Evolutionary conservation across 1,140 invertebrate species (phyloP).

Genomic region (Apis mellifera): Amel_HAv3.1 CM009944.2:8023001-8023500

Average conservation of each 20-base stretch:
- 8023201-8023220: not conserved
- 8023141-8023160: not conserved
- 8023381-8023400: slow-evolving; percentile 1
- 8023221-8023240: slow-evolving; percentile 38
- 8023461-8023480: slow-evolving; percentile 32
- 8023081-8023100: too few relatives aligned
- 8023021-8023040: too few relatives aligned
- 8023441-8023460: slow-evolving; percentile 8
- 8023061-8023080: too few relatives aligned
- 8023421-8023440: not conserved
- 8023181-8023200: not conserved
- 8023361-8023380: slow-evolving; percentile 40
- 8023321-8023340: slow-evolving; percentile 53
- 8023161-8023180: too few relatives aligned
- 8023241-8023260: slow-evolving; percentile 37
- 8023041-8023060: too few relatives aligned
- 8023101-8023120: too few relatives aligned
- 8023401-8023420: not conserved
- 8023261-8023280: slow-evolving; percentile 34
- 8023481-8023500: slow-evolving; percentile 42
- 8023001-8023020: too few relatives aligned
- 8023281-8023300: slow-evolving; percentile 52
- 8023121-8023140: too few relatives aligned
- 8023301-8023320: slow-evolving; percentile 48
- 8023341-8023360: slow-evolving; percentile 47